Evolutionary conservation across 2,888 invertebrate genomes (phyloP), one percentile per base, ranked within the genome.

Genomic region (Thymelicus acteon): DNA sequence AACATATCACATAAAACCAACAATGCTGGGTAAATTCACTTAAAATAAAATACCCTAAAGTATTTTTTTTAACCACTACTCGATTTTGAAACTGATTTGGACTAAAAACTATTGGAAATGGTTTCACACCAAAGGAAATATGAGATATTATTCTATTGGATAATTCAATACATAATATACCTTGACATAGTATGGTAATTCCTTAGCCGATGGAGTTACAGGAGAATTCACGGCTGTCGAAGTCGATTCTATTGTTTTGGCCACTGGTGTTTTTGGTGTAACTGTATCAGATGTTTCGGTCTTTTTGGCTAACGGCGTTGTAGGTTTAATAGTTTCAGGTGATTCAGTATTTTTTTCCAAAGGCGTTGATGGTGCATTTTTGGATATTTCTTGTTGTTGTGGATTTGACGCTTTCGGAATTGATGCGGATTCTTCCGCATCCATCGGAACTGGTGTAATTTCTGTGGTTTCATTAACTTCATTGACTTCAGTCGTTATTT

Each of bases 101-200:
- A 40, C 40, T 5, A 31, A 31, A 31, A 31, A 31, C 0, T 31
- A 31, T 31, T 8, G 7, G 40, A 40, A 40, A 8, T 8, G 40
- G 39, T 7, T 40, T 40, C 40, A 8, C 40, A 40, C 6, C 40
- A 40, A 40, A 31, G 31, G 7, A 40, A 40, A 40, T 40, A 40
- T 44, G 8, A 40, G 7, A 40, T 40, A 44, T 44, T 44, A 44
- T 4, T 10, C 2, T 57, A 63, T 60, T n/a, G 13, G n/a, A 19
- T 52, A 19, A 15, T 0, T 60, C 7, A 60, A 40, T 7, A 19
- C 39, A 39, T 60, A 24, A 62, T n/a, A 70, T 78, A 87, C 87
- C 85, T 87, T 87, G 0, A 82, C 85, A 68, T 76, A 84, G 70
- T 82, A 81, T 0, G 80, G 80, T 40, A 79, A 70, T 15, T 62